Evolutionary conservation across 2,888 invertebrate species (phyloP), one percentile per base, ranked within the genome.

Genomic region (Hofmannophila pseudospretella): DNA sequence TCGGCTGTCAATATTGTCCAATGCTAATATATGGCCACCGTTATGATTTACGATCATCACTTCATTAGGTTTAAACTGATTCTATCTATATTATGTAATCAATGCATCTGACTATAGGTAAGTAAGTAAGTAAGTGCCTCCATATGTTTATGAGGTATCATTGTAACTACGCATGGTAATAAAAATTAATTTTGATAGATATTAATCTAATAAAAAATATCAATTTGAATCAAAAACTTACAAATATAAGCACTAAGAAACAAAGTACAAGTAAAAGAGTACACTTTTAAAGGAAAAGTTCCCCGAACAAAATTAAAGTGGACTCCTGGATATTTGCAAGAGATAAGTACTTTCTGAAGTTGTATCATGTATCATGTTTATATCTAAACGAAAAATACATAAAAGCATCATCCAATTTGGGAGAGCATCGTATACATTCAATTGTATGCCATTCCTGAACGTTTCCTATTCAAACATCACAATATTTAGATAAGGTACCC

Each of bases 31-130:
- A 61, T 49, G 55, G 52, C 42, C 47, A 33, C 38, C n/a, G 47
- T 46, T 60, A 61, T 77, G 76, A 78, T 78, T 76, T 73, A 78
- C 56, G 69, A 58, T 42, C 48, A 39, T 47, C 63, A 72, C 71
- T 78, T 78, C 77, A 78, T 78, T 79, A 78, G 33, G 28, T 34
- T 34, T 26, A 30, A 33, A 13, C 38, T 25, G 16, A 38, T 37
- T 36, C 20, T 34, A 39, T 30, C 35, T 30, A 23, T 22, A 19
- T 19, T 5, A 5, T 33, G 26, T 12, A 30, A 4, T 13, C 5
- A 12, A 12, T 12, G 13, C 13, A 28, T 7, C 7, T 28, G 12
- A 5, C 3, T 28, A n/a, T n/a, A n/a, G n/a, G n/a, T n/a, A n/a
- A n/a, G n/a, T n/a, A n/a, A n/a, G n/a, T n/a, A n/a, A n/a, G n/a